Base-by-base conservation (phyloP, 2,888 invertebrate species). In the Caenorhabditis sp. region DNA sequence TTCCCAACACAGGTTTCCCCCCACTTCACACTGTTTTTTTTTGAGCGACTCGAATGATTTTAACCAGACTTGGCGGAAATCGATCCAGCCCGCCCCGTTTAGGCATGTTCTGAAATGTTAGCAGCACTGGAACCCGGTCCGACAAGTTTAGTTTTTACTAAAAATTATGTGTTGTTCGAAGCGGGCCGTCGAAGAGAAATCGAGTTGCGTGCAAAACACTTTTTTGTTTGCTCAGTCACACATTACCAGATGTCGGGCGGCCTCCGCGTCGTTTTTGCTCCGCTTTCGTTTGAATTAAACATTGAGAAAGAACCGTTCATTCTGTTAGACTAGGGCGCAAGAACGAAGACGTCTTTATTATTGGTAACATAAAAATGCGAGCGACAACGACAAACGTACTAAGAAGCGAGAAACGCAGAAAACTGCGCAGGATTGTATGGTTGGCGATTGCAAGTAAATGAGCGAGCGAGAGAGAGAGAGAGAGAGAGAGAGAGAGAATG, bases 131-230 rank as follows among this genome's bases (percentile, higher is more conserved):
- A n/a, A n/a, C n/a, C n/a, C n/a, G n/a, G n/a, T n/a, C n/a, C 30
- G 15, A 13, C 20, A 20, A 30, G n/a, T 15, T 15, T 52, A 15
- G 41, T 32, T 43, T 24, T 13, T 4, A n/a, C 20, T 17, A 26
- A 30, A 58, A 68, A 68, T 68, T 68, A 68, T 50, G 52, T 52
- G 35, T 59, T 22, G 30, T 59, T 68, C 30, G 30, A 4, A 9
- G 32, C 20, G 22, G 32, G 8, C 53, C 39, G n/a, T 13, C 46
- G 22, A 46, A 46, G 24, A 37, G 35, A 52, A 52, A 53, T 53
- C 39, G 53, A 53, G 39, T 45, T 50, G 50, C 66, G 58, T 68
- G 66, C 53, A 50, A 65, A 32, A 50, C 52, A 63, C 53, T 43
- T 63, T 43, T 63, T 45, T 61, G 26, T 59, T 53, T 70, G 59